These are phyloP conservation scores for Phortica okadai DNA, from an alignment of 2,888 invertebrate species.

Conservation along the genomic window DNA sequence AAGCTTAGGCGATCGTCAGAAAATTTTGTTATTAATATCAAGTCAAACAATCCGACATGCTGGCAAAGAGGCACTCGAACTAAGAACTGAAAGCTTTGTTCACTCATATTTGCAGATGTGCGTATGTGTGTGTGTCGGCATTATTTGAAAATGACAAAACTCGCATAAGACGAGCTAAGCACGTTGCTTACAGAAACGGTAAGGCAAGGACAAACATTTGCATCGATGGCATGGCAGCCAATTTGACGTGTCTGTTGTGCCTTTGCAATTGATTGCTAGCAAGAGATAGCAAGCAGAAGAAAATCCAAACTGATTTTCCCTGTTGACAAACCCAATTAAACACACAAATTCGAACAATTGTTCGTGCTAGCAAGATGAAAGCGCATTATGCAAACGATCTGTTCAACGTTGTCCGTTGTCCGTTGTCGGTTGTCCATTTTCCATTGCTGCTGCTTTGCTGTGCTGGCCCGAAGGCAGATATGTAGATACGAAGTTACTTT, in stretches of 20 bases:
- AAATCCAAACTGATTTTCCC: conserved; percentile 9
- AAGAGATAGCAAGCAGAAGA: background rate
- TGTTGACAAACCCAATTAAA: conserved; percentile 21
- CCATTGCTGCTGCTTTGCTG: conserved; percentile 1
- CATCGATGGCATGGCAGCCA: background rate
- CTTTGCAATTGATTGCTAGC: conserved; percentile 2
- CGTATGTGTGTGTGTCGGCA: no score
- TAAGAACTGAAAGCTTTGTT: no score
- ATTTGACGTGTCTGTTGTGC: background rate
- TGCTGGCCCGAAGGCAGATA: background rate
- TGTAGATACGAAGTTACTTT: background rate
- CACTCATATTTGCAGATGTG: no score
- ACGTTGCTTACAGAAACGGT: no score
- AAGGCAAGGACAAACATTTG: background rate
- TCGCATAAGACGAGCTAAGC: no score
- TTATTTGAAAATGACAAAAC: no score
- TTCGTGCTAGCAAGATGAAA: conserved; percentile 21
- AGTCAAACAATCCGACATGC: no score
- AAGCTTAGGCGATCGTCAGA: no score
- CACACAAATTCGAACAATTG: conserved; percentile 18
- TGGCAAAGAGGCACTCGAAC: no score
- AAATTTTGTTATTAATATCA: no score
- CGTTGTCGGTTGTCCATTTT: conserved; percentile 36
- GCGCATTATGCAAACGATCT: conserved; percentile 38
- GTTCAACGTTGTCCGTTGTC: background rate